Evolutionary conservation across 2,113 vertebrate species (phyloP).

Genomic region (Cervus canadensis): DNA sequence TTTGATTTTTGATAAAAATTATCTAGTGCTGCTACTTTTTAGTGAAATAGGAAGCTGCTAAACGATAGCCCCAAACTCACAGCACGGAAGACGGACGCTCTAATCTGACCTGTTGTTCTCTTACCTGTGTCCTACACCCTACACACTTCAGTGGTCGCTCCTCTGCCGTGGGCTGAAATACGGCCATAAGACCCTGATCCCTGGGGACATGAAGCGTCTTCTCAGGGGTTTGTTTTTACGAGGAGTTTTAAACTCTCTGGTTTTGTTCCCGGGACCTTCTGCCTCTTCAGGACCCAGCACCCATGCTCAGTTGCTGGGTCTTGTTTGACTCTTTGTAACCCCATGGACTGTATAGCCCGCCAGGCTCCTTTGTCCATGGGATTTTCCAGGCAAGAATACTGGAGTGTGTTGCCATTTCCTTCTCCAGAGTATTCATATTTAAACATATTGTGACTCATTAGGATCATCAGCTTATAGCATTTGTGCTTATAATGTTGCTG

Average conservation of each 20-base stretch:
- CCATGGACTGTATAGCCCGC: not conserved
- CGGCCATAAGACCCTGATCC: not conserved
- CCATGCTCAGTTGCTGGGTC: not conserved
- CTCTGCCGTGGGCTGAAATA: not conserved
- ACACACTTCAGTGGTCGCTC: too few relatives aligned
- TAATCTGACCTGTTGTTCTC: not conserved
- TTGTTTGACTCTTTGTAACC: not conserved
- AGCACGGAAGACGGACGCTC: not conserved
- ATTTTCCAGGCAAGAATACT: not conserved
- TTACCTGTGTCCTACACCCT: accelerated
- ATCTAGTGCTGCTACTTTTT: not conserved
- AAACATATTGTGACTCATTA: not conserved
- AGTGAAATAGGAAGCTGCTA: not conserved
- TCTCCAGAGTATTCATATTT: not conserved
- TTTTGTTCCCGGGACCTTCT: not conserved
- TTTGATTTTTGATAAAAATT: not conserved
- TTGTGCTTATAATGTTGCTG: not conserved
- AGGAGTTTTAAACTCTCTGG: not conserved
- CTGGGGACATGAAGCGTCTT: not conserved
- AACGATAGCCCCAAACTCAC: not conserved
- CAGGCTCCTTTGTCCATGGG: not conserved
- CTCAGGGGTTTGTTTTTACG: not conserved
- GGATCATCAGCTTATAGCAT: not conserved
- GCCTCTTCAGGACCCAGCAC: not conserved
- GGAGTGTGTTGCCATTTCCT: not conserved